phyloP scores from a whole-genome alignment of 2,113 vertebrate genomes.

The Mystacornis crossleyi region DNA sequence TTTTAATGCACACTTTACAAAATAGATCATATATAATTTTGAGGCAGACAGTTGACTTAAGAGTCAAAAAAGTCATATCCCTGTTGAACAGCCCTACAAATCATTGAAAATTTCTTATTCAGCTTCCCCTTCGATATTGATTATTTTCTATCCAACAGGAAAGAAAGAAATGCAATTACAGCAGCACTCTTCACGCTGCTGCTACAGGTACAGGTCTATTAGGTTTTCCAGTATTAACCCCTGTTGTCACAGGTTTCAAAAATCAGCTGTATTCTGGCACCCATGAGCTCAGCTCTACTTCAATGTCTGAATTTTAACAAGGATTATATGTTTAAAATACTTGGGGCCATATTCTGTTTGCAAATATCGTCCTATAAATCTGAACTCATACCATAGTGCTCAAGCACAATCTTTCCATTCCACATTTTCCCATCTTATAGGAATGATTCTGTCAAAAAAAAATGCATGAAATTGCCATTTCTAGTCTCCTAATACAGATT shows the following conservation, averaged over 20 bases:
- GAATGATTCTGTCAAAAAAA: not conserved
- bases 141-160: conserved; percentile 65
- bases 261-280: conserved; percentile 49
- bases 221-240: conserved; percentile 61
- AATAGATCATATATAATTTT: conserved; percentile 66
- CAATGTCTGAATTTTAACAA: conserved; percentile 24
- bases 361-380: not conserved
- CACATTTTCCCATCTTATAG: not conserved
- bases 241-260: conserved; percentile 64
- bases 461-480: not conserved
- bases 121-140: conserved; percentile 66
- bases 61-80: conserved; percentile 47
- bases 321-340: not conserved
- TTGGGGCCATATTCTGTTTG: not conserved
- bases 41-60: conserved; percentile 60
- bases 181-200: conserved; percentile 37
- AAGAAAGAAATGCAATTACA: conserved; percentile 73
- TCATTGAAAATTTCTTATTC: conserved; percentile 70
- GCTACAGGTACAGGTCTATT: conserved; percentile 40
- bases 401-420: accelerated
- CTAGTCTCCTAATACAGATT: not conserved
- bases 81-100: conserved; percentile 41
- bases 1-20: conserved; percentile 66
- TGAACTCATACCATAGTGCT: not conserved
- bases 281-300: conserved; percentile 9